Conservation (phyloP, 1,140 invertebrate genomes). For the Ceratitis capitata region DNA sequence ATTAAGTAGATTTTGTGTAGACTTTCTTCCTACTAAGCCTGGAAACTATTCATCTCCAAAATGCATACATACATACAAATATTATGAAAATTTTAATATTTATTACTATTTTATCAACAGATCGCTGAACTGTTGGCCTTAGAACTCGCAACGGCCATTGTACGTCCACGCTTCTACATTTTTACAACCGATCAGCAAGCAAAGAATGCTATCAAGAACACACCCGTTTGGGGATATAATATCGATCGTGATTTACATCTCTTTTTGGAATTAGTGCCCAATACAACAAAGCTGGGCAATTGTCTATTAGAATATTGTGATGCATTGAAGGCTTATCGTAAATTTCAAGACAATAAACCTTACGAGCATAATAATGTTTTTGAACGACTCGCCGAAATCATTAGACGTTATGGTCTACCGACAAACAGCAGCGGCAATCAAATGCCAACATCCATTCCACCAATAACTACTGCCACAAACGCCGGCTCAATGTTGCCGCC, state of each 20-base stretch:
- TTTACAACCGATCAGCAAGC: slow-evolving; percentile 62
- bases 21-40: too few species aligned
- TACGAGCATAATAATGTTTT: slow-evolving; percentile 52
- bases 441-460: slow-evolving; percentile 16
- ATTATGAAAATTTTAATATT: neutral
- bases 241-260: slow-evolving; percentile 66
- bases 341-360: slow-evolving; percentile 58
- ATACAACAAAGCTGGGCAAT: slow-evolving; percentile 57
- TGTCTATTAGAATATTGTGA: slow-evolving; percentile 61
- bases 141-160: slow-evolving; percentile 67
- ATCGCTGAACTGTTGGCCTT: slow-evolving; percentile 66
- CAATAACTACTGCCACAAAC: neutral
- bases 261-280: slow-evolving; percentile 57
- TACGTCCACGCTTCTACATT: slow-evolving; percentile 65
- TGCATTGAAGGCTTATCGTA: slow-evolving; percentile 60
- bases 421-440: neutral
- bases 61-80: too few species aligned
- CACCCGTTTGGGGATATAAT: slow-evolving; percentile 67
- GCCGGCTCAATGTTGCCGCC: neutral
- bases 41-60: too few species aligned
- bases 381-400: slow-evolving; percentile 53
- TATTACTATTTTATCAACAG: slow-evolving; percentile 38
- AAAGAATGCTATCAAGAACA: slow-evolving; percentile 51
- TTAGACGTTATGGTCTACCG: slow-evolving; percentile 54
- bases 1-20: too few species aligned